phyloP scores from a whole-genome alignment of 2,113 vertebrate species.

The Equus przewalskii region DNA sequence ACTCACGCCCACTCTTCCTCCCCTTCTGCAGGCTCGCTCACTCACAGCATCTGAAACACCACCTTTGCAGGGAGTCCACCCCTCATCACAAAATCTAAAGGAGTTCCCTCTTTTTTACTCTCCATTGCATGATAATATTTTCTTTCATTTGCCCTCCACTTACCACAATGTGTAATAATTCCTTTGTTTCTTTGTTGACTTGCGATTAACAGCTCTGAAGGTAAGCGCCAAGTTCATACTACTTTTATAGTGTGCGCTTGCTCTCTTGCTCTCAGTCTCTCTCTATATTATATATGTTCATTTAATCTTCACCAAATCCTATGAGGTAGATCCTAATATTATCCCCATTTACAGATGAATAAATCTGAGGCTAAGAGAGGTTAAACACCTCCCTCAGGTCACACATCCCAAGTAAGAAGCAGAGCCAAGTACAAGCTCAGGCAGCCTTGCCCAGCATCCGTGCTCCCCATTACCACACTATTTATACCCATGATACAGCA shows the following conservation, averaged over 20 bases:
- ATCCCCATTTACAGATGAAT: background rate
- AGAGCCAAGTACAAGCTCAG: background rate
- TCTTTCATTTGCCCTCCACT: background rate
- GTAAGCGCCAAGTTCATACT: background rate
- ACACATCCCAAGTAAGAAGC: background rate
- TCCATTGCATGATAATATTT: too few relatives aligned
- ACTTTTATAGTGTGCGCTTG: fast-evolving
- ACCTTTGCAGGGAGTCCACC: background rate
- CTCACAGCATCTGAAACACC: background rate
- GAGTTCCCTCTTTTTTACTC: background rate
- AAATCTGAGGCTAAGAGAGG: background rate
- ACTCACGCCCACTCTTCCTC: background rate
- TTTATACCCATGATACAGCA: fast-evolving
- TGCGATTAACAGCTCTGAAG: background rate
- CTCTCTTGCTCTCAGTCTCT: background rate
- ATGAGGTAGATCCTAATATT: too few relatives aligned
- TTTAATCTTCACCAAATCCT: background rate
- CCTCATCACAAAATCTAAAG: background rate
- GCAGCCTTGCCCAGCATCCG: background rate
- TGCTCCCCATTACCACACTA: background rate
- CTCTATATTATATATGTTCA: background rate
- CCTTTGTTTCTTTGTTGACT: background rate
- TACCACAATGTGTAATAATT: background rate
- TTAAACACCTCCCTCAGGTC: background rate
- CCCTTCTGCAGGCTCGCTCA: background rate